Evolutionary conservation across 2,888 invertebrate species (phyloP).

Genomic region (Conistra vaccinii): DNA sequence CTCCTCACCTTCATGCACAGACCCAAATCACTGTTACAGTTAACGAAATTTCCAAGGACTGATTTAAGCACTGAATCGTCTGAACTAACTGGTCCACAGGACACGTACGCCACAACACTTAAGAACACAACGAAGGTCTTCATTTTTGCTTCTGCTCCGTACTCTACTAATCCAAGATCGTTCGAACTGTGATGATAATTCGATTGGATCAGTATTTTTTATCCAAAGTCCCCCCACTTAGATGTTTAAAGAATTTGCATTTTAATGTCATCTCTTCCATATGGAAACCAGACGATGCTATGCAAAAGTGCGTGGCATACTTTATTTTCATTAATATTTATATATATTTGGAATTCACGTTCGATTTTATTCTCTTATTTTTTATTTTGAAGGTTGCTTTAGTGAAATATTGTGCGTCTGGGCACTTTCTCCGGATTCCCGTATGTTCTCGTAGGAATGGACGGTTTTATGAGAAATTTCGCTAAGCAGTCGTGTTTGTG

Average conservation of each 20-base stretch:
- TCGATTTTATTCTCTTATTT: slow-evolving; percentile 64
- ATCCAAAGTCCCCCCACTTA: slow-evolving; percentile 86
- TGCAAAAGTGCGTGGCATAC: slow-evolving; percentile 85
- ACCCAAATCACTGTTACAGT: slow-evolving; percentile 86
- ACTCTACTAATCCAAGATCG: slow-evolving; percentile 78
- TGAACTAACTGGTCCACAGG: slow-evolving; percentile 78
- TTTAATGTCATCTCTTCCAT: slow-evolving; percentile 82
- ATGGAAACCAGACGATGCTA: slow-evolving; percentile 82
- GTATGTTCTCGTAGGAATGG: slow-evolving; percentile 36
- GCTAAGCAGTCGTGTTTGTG: slow-evolving; percentile 37
- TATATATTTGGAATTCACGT: slow-evolving; percentile 80
- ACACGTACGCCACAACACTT: slow-evolving; percentile 78
- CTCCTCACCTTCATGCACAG: slow-evolving; percentile 86
- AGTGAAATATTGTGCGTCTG: slow-evolving; percentile 48
- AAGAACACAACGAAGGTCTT: slow-evolving; percentile 81
- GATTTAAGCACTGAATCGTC: slow-evolving; percentile 81
- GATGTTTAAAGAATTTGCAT: slow-evolving; percentile 82
- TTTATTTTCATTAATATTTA: slow-evolving; percentile 86
- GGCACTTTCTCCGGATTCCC: slow-evolving; percentile 65
- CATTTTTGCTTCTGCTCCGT: slow-evolving; percentile 76
- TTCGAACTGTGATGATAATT: slow-evolving; percentile 84
- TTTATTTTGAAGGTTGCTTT: slow-evolving; percentile 73
- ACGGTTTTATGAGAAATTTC: slow-evolving; percentile 54
- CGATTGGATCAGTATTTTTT: slow-evolving; percentile 87
- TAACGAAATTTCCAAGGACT: slow-evolving; percentile 81